Percentiles rank a stretch among this genome's conserved stretches.
Conservation (phyloP, 2,113 vertebrate genomes). For the Odontophorus gujanensis region DNA sequence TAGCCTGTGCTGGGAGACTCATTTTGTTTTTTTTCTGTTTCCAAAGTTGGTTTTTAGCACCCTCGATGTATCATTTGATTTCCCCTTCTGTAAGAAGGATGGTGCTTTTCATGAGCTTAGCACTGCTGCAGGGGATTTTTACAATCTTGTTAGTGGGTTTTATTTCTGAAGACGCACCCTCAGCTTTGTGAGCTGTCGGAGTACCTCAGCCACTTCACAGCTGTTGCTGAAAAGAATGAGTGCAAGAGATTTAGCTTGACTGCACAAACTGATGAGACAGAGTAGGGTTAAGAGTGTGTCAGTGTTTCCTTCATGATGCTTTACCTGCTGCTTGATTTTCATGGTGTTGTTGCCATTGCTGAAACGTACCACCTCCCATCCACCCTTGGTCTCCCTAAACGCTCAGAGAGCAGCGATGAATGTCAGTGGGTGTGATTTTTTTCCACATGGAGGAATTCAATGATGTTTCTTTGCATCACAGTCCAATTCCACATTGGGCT, state of each 20-base stretch:
- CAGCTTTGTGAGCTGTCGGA: not conserved
- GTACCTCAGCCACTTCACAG: not conserved
- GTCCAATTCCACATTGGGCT: no score
- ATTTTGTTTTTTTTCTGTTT: not conserved
- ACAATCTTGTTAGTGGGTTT: slow-evolving; percentile 30
- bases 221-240: not conserved
- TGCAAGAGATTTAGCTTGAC: not conserved
- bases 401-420: no score
- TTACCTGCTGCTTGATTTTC: not conserved
- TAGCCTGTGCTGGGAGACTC: not conserved
- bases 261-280: not conserved
- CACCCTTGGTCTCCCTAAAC: no score
- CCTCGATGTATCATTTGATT: slow-evolving; percentile 25
- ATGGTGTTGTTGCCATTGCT: no score
- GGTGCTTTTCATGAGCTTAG: not conserved
- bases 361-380: no score
- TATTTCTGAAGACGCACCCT: slow-evolving; percentile 36
- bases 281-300: not conserved
- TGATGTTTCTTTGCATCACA: no score
- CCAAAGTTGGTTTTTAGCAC: not conserved
- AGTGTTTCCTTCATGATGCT: not conserved
- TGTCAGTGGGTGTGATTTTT: no score
- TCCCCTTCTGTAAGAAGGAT: not conserved
- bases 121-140: slow-evolving; percentile 21
- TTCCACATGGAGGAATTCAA: no score